Evolutionary conservation across 2,888 invertebrate genomes (phyloP), one percentile per base, ranked within the genome.

Genomic region (Scelioninae gen. 1): DNA sequence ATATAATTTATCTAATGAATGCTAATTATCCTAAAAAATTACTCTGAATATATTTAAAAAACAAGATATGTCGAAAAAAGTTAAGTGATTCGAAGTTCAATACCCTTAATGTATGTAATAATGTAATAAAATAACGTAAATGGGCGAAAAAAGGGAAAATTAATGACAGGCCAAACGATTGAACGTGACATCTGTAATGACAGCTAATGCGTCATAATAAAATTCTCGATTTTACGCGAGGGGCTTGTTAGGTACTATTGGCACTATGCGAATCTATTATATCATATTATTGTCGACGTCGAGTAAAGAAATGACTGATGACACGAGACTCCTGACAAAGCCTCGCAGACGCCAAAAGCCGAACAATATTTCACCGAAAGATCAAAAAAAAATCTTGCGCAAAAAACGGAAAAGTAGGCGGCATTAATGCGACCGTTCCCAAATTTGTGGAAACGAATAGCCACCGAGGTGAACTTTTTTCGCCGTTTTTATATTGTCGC

Each of bases 171-270:
- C 51, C 51, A 53, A 38, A 69, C 65, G 62, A 60, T 75, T 60
- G 56, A 71, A 78, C 78, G 79, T 76, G 84, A 85, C 88, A 87
- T 74, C 84, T 85, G 87, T 86, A 88, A 88, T 86, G 87, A 88
- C 87, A 86, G 86, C 87, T 87, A 87, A 91, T 91, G 89, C 89
- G 87, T 91, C 91, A 91, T 90, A 91, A 91, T 91, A 91, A 90
- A 91, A 91, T 90, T 85, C 88, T 91, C 90, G 89, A 88, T 86
- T 87, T 86, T 84, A 81, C 86, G 89, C 88, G 87, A 85, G 83
- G 75, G 76, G 82, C 83, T 83, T 76, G 85, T 87, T 85, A 81
- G 83, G 87, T 74, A 74, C 71, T 69, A 75, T 75, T 71, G 75
- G 69, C 75, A 86, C 87, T 87, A 87, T 87, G 85, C 88, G 84